Evolutionary conservation across 1,140 invertebrate genomes (phyloP), one percentile per base, ranked within the genome.

Genomic region (Zaprionus africanus): DNA sequence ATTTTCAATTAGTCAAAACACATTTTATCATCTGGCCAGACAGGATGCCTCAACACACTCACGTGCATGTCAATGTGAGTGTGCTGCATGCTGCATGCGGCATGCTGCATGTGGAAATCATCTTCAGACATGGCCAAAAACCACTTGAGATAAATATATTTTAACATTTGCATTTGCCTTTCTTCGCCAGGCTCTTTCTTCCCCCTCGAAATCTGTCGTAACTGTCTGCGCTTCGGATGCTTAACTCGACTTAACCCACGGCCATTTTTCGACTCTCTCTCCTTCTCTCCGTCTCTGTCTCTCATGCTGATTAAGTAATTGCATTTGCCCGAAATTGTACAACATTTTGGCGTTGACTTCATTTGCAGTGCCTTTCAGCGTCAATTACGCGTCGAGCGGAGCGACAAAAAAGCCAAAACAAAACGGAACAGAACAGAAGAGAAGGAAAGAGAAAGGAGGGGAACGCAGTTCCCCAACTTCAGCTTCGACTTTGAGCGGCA

Each of bases 341-440:
- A 88, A 74, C 84, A 84, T 88, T 88, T 88, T 84, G 84, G 85
- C 85, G 84, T 84, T 90, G 86, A 88, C 81, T 88, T 88, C 84
- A 90, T 88, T 90, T 88, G 75, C 81, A 69, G 61, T 79, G 85
- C 85, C 84, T 88, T 88, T 88, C 84, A 88, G 61, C 84, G 77
- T 88, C 84, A 88, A 88, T 88, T 88, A 76, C 73, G 73, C 9
- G 41, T 46, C n/a, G 19, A 76, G 54, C 49, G 31, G 53, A 70
- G 66, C 66, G 66, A 71, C 73, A 76, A 75, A 74, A 74, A 74
- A 78, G 66, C 41, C 41, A 46, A 17, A 46, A 76, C 31, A 13
- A 17, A 68, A 41, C 38, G n/a, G 13, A 41, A 19, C 0, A 7
- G 46, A 51, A 24, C 9, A n/a, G n/a, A n/a, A n/a, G n/a, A n/a